Evolutionary conservation across 1,140 invertebrate genomes (phyloP).

Genomic region (Drosophila paulistorum): DNA sequence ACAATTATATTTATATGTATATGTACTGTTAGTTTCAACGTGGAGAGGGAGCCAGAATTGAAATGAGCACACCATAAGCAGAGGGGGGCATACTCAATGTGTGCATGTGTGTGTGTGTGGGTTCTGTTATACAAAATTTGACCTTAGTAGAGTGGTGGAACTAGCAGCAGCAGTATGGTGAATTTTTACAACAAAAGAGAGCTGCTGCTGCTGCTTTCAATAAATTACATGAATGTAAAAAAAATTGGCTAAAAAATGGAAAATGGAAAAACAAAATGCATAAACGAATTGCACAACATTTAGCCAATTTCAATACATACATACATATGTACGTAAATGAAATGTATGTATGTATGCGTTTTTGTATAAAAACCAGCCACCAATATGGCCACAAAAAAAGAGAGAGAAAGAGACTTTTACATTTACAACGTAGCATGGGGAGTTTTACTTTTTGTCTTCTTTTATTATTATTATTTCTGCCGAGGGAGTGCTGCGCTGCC

Average conservation of each 20-base stretch:
- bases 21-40: constrained; percentile 62
- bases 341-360: neutral
- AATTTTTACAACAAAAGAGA: constrained; percentile 25
- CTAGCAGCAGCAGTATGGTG: constrained; percentile 19
- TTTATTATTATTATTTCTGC: constrained; percentile 8
- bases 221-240: constrained; percentile 1
- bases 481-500: neutral
- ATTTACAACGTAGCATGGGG: constrained; percentile 61
- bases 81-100: constrained; percentile 7
- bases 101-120: constrained; percentile 5
- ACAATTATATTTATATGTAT: constrained; percentile 40
- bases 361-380: constrained; percentile 6
- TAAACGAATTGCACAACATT: constrained; percentile 12
- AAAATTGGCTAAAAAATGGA: constrained; percentile 5
- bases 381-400: constrained; percentile 38
- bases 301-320: neutral
- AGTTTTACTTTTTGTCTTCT: constrained; percentile 36
- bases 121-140: constrained; percentile 57
- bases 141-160: constrained; percentile 45
- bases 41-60: constrained; percentile 31
- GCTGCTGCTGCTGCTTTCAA: constrained; percentile 11
- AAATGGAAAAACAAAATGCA: neutral
- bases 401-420: constrained; percentile 38
- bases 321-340: constrained; percentile 1
- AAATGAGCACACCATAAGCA: constrained; percentile 51